Evolutionary conservation across 2,113 vertebrate genomes (phyloP), one percentile per base, ranked within the genome.

Genomic region (Phalacrocorax aristotelis): DNA sequence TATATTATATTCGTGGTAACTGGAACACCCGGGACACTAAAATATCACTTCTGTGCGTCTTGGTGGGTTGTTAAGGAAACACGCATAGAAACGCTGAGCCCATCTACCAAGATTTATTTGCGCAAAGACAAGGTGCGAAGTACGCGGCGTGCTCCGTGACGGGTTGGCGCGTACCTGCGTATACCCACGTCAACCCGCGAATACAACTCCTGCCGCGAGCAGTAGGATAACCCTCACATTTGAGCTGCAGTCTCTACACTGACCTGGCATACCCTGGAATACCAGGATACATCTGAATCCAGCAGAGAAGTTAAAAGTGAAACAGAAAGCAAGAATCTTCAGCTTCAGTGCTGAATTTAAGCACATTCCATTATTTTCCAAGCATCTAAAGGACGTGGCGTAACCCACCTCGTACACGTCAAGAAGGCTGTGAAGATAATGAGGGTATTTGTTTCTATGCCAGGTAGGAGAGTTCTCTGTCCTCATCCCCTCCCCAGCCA

Each of bases 91-190:
- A 70, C 8, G 42, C 21, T 8, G 76, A 90, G 29, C 51, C 14
- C 58, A 54, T 5, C 40, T 16, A 52, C 54, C 19, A 11, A 15
- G 15, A 68, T 22, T 14, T 11, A 13, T 14, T 27, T 18, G 12
- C 8, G 34, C 17, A 38, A 71, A 74, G 69, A 6, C 12, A 4
- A 54, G 65, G 71, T 12, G n/a, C 11, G 57, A 68, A 26, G 52
- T 5, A 18, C 0, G 10, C 0, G 3, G 48, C 1, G 25, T 13
- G 79, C 61, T 22, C 49, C 9, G 15, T 1, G 34, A 22, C 32
- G 11, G 42, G 25, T 30, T 12, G 6, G 26, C 1, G 38, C 4
- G 36, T 5, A 8, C 6, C 48, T 13, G 66, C 29, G 11, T 0
- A 5, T 1, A 29, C 1, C 57, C n/a, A 10, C 0, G 13, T 4